These are phyloP conservation scores for Hartigia nigra DNA, from an alignment of 2,888 invertebrate species.

Conservation along the genomic window DNA sequence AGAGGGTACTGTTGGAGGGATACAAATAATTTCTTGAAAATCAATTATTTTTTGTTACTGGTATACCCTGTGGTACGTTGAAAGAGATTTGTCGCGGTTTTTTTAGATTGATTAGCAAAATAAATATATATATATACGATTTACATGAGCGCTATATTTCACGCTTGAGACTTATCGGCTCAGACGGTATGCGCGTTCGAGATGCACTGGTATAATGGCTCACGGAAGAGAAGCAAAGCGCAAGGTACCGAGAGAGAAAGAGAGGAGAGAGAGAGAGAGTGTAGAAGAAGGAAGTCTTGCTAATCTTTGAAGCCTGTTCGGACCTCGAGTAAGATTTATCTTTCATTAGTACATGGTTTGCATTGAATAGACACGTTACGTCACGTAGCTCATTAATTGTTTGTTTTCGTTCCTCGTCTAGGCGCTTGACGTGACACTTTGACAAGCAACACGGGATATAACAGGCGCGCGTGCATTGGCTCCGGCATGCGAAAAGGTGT, in stretches of 20 bases:
- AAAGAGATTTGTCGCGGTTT: neutral
- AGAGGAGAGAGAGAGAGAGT: too few relatives aligned
- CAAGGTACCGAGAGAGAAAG: neutral
- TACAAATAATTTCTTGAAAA: neutral
- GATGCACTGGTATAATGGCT: neutral
- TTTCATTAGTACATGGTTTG: conserved; percentile 54
- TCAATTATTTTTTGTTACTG: neutral
- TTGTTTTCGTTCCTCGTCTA: conserved; percentile 46
- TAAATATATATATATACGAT: neutral
- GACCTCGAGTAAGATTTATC: conserved; percentile 52
- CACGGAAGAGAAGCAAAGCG: neutral
- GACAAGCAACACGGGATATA: conserved; percentile 45
- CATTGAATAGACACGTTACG: conserved; percentile 52
- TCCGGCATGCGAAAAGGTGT: conserved; percentile 47
- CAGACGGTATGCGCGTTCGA: neutral
- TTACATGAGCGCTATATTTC: neutral
- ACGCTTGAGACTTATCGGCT: neutral
- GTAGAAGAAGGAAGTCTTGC: neutral
- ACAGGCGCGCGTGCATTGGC: conserved; percentile 12
- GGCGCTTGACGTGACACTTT: conserved; percentile 40
- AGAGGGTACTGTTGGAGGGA: neutral
- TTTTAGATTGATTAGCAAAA: neutral
- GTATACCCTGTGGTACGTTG: neutral
- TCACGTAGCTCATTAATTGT: conserved; percentile 56
- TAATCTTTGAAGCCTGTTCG: neutral